Evolutionary conservation across 2,797 vertebrate species (phyloP), one percentile per base, ranked within the genome.

Genomic region (Hozukius guyotensis): DNA sequence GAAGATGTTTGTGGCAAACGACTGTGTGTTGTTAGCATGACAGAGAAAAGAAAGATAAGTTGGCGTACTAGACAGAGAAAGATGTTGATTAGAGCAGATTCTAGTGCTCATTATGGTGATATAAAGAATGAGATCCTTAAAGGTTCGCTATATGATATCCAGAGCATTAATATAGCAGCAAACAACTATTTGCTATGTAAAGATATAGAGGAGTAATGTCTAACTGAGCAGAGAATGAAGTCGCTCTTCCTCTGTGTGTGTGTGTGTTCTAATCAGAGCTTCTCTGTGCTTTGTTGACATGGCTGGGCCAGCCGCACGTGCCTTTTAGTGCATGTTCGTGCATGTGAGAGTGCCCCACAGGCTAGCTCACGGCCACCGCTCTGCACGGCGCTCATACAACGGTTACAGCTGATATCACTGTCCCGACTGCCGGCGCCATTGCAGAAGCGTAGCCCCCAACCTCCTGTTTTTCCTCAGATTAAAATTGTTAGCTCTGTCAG

Each of bases 1-100:
- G 12, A 60, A 92, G 88, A 93, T 85, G 85, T 89, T 94, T 92
- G 85, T 88, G 90, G 92, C 86, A 52, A 83, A 85, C 77, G 77
- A 83, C 88, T 85, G 78, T 71, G 84, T 86, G 84, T 80, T 85
- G 87, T 92, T 93, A 81, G 88, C 78, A 69, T 91, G 83, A 88
- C 89, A 91, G 84, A 88, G 82, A 81, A 63, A 82, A 88, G 81
- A 81, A 24, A 83, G 83, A 91, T 79, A 77, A 49, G 72, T 72
- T 76, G 59, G 65, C 67, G 73, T 8, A 32, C 25, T 9, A 78
- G 60, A 70, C 36, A 38, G 70, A 70, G 29, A 76, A 80, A 81
- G n/a, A 85, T 78, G 75, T 72, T 66, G 69, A 87, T 83, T 38
- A 72, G 38, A 72, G 66, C 32, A 72, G 27, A 88, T 79, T 85